Percentiles rank a stretch among this genome's conserved stretches.
Evolutionary conservation across 2,113 vertebrate genomes (phyloP).

Genomic region (Pseudonaja textilis): DNA sequence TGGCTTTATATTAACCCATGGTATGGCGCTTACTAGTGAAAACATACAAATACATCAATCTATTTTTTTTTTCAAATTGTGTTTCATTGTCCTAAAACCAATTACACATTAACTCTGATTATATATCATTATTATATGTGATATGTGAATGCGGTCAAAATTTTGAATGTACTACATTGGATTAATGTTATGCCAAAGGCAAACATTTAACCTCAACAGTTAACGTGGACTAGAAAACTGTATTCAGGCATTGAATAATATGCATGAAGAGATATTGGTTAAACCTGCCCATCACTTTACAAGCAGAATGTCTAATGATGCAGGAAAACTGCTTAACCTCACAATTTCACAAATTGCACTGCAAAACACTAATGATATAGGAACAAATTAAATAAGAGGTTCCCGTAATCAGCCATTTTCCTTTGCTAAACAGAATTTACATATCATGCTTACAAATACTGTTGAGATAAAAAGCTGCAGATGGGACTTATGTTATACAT

Average conservation of each 20-base stretch:
- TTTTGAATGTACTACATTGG: background rate
- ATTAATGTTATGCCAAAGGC: background rate
- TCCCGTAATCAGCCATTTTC: background rate
- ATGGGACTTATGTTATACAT: constrained; percentile 32
- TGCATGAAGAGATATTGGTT: background rate
- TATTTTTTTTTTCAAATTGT: background rate
- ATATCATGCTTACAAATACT: background rate
- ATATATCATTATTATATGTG: background rate
- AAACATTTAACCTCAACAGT: background rate
- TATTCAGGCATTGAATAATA: background rate
- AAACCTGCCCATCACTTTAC: background rate
- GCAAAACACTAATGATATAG: background rate
- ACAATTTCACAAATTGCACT: background rate
- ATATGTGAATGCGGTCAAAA: background rate
- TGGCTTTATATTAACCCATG: background rate
- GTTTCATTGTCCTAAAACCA: background rate
- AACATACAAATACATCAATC: background rate
- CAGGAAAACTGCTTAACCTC: background rate
- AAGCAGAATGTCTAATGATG: background rate
- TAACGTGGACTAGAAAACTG: background rate
- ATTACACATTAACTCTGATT: background rate
- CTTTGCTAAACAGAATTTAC: background rate
- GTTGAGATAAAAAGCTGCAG: background rate
- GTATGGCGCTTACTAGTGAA: background rate
- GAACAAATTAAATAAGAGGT: background rate